A percentile compares a stretch with the other conserved stretches of the same genome.
Evolutionary conservation across 2,797 vertebrate species (phyloP).

Genomic region (Pseudopleuronectes americanus): DNA sequence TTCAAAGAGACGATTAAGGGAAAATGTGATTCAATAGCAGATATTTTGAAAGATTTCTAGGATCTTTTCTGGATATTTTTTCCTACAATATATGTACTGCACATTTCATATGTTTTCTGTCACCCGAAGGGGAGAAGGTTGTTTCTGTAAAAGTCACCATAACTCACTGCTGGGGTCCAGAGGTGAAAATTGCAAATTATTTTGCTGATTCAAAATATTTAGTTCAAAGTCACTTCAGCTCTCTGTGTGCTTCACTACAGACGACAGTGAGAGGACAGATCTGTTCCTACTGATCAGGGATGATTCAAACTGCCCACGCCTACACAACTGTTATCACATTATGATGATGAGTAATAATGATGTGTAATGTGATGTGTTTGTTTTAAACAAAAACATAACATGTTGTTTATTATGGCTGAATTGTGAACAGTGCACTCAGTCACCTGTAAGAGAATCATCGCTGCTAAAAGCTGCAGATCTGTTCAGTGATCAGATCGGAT

Average conservation of each 20-base stretch:
- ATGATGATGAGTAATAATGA: background rate
- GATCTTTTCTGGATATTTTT: too few species aligned
- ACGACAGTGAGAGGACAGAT: background rate
- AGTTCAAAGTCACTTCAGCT: background rate
- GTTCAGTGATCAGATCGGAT: background rate
- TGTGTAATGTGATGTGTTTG: too few species aligned
- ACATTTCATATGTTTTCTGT: too few species aligned
- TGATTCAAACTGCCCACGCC: background rate
- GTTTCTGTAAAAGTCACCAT: too few species aligned
- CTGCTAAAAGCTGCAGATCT: background rate
- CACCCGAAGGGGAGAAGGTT: too few species aligned
- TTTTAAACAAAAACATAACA: background rate
- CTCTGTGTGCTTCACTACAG: background rate
- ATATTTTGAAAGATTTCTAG: too few species aligned
- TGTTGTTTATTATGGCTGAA: background rate
- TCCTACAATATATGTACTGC: too few species aligned
- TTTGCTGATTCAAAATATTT: too few species aligned
- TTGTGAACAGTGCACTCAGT: too few species aligned
- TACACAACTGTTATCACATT: background rate
- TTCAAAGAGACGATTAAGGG: too few species aligned
- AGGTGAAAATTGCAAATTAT: background rate
- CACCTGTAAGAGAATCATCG: too few species aligned
- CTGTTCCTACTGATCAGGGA: background rate
- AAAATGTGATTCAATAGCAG: too few species aligned
- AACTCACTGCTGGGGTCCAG: background rate